These are phyloP conservation scores for Nymphalis urticae DNA, from an alignment of 2,888 invertebrate species.

Conservation along the genomic window DNA sequence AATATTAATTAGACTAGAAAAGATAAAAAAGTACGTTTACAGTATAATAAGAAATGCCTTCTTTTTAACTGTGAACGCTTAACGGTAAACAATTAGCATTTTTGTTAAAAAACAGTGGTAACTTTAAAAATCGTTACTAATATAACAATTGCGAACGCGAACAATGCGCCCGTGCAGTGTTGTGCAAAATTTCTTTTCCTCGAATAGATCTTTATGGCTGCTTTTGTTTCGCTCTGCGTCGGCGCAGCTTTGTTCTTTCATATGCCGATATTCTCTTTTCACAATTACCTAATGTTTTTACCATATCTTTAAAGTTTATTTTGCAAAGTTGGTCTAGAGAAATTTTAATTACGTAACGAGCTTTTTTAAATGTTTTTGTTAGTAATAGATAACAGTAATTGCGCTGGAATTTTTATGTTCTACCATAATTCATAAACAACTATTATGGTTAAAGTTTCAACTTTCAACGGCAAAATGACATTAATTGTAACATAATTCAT, in stretches of 20 bases:
- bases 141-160: constrained; percentile 16
- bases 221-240: constrained; percentile 59
- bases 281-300: constrained; percentile 39
- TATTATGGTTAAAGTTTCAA: no score
- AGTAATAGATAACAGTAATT: neutral
- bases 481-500: no score
- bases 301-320: constrained; percentile 30
- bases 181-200: constrained; percentile 77
- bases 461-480: no score
- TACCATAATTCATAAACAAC: neutral
- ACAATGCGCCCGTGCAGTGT: constrained; percentile 33
- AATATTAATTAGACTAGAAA: no score
- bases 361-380: neutral
- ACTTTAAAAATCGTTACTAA: constrained; percentile 6
- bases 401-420: neutral
- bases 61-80: neutral
- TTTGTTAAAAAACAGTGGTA: constrained; percentile 14
- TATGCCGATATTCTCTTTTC: constrained; percentile 50
- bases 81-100: neutral
- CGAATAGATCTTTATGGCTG: constrained; percentile 68
- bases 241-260: constrained; percentile 50
- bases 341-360: neutral
- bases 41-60: neutral
- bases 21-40: no score
- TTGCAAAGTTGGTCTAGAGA: constrained; percentile 13